Conservation (phyloP, 1,140 invertebrate species). For the Tachypleus tridentatus region DNA sequence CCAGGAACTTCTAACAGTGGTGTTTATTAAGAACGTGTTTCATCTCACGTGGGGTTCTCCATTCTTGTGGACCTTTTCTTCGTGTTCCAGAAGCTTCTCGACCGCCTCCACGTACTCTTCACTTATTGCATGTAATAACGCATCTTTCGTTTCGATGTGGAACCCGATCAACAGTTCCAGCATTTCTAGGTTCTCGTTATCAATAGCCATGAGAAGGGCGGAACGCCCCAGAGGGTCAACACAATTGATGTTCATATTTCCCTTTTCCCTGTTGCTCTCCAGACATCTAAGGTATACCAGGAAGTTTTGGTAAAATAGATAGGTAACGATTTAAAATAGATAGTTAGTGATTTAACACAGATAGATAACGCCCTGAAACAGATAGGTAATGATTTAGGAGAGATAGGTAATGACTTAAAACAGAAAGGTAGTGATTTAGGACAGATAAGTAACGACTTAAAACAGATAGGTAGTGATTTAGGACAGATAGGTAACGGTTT, state of each 20-base stretch:
- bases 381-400: no score
- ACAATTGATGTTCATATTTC: conserved; percentile 87
- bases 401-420: no score
- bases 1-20: no score
- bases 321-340: neutral
- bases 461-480: no score
- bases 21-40: conserved; percentile 12
- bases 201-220: conserved; percentile 89
- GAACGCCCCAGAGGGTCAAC: conserved; percentile 87
- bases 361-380: neutral
- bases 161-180: conserved; percentile 84
- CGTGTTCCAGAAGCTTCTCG: conserved; percentile 84
- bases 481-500: no score
- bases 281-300: conserved; percentile 29
- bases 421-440: no score
- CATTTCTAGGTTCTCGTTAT: conserved; percentile 99
- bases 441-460: no score
- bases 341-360: no score
- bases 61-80: conserved; percentile 62
- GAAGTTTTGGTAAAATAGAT: no score
- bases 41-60: conserved; percentile 63
- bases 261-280: conserved; percentile 1
- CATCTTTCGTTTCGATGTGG: conserved; percentile 77
- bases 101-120: conserved; percentile 98
- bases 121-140: conserved; percentile 87